These are phyloP conservation scores for Argyrosomus japonicus DNA, from an alignment of 2,113 vertebrate genomes.

Conservation along the genomic window DNA sequence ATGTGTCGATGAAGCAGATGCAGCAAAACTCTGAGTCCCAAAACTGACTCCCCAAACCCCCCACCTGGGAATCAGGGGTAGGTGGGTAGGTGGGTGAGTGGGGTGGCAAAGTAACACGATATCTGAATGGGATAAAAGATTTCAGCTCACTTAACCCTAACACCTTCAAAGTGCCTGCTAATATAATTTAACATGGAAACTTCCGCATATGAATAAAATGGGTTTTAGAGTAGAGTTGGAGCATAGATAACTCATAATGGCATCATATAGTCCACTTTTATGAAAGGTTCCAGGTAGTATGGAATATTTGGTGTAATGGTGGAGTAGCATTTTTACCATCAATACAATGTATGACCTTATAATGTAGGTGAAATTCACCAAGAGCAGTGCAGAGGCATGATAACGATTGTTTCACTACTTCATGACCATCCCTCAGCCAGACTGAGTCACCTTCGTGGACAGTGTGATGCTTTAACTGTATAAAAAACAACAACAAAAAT, in stretches of 20 bases:
- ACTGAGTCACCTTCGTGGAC: slow-evolving; percentile 41
- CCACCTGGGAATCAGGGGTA: neutral
- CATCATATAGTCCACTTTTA: neutral
- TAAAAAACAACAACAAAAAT: neutral
- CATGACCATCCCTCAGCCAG: slow-evolving; percentile 18
- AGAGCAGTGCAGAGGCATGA: slow-evolving; percentile 49
- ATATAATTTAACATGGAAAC: slow-evolving; percentile 8
- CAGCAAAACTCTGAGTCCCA: slow-evolving; percentile 62
- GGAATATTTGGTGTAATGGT: neutral
- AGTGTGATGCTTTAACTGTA: slow-evolving; percentile 6
- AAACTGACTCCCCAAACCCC: no score
- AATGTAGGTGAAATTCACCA: slow-evolving; percentile 21
- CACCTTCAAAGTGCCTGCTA: neutral
- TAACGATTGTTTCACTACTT: slow-evolving; percentile 33
- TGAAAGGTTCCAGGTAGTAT: neutral
- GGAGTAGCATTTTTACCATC: neutral
- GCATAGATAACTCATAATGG: neutral
- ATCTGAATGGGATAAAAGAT: slow-evolving; percentile 35
- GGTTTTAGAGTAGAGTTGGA: neutral
- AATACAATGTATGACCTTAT: neutral
- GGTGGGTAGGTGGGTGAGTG: slow-evolving; percentile 12
- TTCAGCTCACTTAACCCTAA: slow-evolving; percentile 14
- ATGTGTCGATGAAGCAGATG: slow-evolving; percentile 63
- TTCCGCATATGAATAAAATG: neutral
- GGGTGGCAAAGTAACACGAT: slow-evolving; percentile 10